A percentile compares a stretch with the other conserved stretches of the same genome.
These are phyloP conservation scores for Drosophila birchii DNA, from an alignment of 2,888 invertebrate genomes.

Conservation along the genomic window DNA sequence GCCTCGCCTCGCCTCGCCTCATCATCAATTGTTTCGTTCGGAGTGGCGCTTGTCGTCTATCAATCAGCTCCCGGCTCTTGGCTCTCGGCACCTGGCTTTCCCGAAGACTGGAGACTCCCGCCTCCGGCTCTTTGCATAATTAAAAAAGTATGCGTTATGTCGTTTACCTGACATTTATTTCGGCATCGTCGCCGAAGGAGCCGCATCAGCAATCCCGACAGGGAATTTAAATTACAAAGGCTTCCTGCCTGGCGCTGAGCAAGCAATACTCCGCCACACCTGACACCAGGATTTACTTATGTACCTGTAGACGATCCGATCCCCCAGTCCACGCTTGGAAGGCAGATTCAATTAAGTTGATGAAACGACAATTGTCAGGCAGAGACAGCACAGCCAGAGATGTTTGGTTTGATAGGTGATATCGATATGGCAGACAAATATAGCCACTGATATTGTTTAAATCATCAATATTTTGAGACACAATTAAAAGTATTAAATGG, in stretches of 20 bases:
- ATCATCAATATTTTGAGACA: background rate
- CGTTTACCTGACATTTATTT: slow-evolving; percentile 44
- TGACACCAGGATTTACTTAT: slow-evolving; percentile 27
- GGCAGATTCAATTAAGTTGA: slow-evolving; percentile 73
- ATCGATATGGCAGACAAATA: background rate
- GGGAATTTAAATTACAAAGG: slow-evolving; percentile 48
- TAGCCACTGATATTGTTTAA: background rate
- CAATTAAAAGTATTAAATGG: background rate
- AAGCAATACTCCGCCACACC: slow-evolving; percentile 50
- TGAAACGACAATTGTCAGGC: slow-evolving; percentile 69
- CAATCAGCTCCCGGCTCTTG: slow-evolving; percentile 59
- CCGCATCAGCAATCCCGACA: slow-evolving; percentile 41
- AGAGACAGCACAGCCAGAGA: slow-evolving; percentile 23
- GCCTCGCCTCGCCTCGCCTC: background rate
- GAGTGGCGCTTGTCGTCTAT: slow-evolving; percentile 57
- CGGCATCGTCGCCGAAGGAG: slow-evolving; percentile 9
- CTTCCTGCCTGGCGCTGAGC: slow-evolving; percentile 19
- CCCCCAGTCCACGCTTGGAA: slow-evolving; percentile 5
- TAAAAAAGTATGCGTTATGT: slow-evolving; percentile 74
- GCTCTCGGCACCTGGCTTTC: slow-evolving; percentile 17
- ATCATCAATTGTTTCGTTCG: slow-evolving; percentile 41
- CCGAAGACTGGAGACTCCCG: slow-evolving; percentile 27
- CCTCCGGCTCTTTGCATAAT: slow-evolving; percentile 68
- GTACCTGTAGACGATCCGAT: slow-evolving; percentile 15
- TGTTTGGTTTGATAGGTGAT: slow-evolving; percentile 4